These are phyloP conservation scores for Escarpia spicata DNA, from an alignment of 2,888 invertebrate genomes.

Conservation along the genomic window DNA sequence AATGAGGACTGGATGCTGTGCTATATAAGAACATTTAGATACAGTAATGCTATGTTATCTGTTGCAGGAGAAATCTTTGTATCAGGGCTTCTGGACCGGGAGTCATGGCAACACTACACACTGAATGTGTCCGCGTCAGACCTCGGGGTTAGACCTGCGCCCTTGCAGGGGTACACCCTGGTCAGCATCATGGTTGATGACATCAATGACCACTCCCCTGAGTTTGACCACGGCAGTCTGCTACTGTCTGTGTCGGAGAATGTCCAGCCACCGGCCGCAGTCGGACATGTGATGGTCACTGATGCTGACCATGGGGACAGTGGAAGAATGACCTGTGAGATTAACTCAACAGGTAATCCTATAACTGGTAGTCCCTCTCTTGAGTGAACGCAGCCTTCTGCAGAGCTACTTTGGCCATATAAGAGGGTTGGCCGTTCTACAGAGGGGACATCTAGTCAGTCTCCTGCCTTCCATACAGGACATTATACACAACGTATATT, in stretches of 20 bases:
- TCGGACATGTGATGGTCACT: slow-evolving; percentile 1
- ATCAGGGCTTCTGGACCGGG: not conserved
- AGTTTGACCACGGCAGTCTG: not conserved
- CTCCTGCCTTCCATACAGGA: too few species aligned
- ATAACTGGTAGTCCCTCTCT: not conserved
- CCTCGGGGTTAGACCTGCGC: not conserved
- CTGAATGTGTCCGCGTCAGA: not conserved
- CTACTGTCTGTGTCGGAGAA: not conserved
- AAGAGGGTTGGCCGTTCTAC: too few species aligned
- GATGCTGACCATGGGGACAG: not conserved
- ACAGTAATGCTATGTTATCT: not conserved
- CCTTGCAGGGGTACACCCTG: not conserved
- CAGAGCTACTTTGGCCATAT: too few species aligned
- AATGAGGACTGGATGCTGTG: too few species aligned
- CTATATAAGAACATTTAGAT: not conserved
- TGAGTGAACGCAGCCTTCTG: not conserved
- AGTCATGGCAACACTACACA: not conserved
- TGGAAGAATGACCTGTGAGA: not conserved
- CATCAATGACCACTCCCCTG: not conserved
- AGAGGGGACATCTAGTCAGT: too few species aligned
- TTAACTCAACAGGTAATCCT: not conserved
- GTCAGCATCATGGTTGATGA: not conserved
- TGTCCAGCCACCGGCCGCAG: not conserved
- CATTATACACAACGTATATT: too few species aligned
- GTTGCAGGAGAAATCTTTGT: not conserved